Evolutionary conservation across 1,140 invertebrate species (phyloP).

Genomic region (Marisa cornuarietis): DNA sequence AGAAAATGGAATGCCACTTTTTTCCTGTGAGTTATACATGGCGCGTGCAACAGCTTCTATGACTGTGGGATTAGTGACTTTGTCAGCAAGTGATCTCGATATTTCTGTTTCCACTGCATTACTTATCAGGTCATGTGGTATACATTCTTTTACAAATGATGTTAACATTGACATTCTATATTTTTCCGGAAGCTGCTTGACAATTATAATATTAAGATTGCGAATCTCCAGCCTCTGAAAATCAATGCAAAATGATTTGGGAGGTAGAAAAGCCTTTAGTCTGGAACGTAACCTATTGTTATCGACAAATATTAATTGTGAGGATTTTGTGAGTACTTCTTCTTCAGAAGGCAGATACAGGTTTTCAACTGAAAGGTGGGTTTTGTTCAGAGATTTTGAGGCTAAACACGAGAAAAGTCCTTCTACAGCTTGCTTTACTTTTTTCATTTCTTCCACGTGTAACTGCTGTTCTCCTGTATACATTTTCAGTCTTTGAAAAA

Average conservation of each 20-base stretch:
- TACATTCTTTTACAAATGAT: slow-evolving; percentile 30
- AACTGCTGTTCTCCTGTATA: slow-evolving; percentile 32
- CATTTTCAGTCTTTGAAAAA: slow-evolving; percentile 24
- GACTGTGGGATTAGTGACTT: slow-evolving; percentile 24
- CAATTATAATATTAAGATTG: slow-evolving; percentile 2
- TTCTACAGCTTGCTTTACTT: slow-evolving; percentile 34
- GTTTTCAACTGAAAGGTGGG: neutral
- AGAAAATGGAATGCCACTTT: neutral
- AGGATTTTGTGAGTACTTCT: slow-evolving; percentile 21
- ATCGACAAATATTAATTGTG: slow-evolving; percentile 29
- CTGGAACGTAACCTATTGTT: slow-evolving; percentile 8
- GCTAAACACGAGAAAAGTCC: slow-evolving; percentile 28
- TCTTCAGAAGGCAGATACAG: slow-evolving; percentile 41
- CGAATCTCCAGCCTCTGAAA: slow-evolving; percentile 29
- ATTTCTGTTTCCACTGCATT: neutral
- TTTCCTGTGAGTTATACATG: slow-evolving; percentile 10
- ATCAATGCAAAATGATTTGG: slow-evolving; percentile 23
- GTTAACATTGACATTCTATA: slow-evolving; percentile 42
- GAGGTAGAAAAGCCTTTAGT: neutral
- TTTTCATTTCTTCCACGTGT: slow-evolving; percentile 38
- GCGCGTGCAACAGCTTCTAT: slow-evolving; percentile 26
- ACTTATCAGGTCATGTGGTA: slow-evolving; percentile 24
- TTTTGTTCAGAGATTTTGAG: neutral
- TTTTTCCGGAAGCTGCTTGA: slow-evolving; percentile 32
- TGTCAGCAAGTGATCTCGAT: slow-evolving; percentile 6